Base-by-base conservation (phyloP, 2,888 invertebrate genomes). In the Listrodromus nycthemerus region DNA sequence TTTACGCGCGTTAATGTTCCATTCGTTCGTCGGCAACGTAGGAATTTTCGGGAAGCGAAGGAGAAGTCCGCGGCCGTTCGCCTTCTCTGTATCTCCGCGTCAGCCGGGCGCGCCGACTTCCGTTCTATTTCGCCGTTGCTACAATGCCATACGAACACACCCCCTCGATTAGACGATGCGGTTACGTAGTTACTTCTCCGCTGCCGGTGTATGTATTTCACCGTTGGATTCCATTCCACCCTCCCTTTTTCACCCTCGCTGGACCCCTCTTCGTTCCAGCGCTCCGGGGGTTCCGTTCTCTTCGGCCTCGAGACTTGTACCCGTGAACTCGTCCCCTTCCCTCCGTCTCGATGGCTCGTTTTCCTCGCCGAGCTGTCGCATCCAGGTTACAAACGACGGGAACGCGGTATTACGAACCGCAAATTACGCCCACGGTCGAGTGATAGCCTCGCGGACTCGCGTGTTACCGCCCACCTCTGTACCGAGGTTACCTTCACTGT, bases 341-440 rank as follows among this genome's bases (percentile, higher is more conserved):
- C 41, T 76, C 74, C 70, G 80, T 58, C 66, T 0, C 30, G 30
- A 0, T 6, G 69, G 69, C 58, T 76, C 67, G 30, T 58, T 33
- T 66, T 58, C 86, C 86, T 75, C 86, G 85, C 88, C 89, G 84
- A 87, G 86, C 89, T 90, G 89, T 90, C 88, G 88, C 88, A 87
- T 88, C 87, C 89, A 87, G 87, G 89, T 91, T 91, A 91, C 91
- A 91, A 91, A 91, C 90, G 89, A 90, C 88, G 86, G 86, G 85
- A 87, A 87, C 86, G 90, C 87, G 90, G 89, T 91, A 91, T 91
- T 91, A 90, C 90, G 88, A 90, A 87, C 91, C 90, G 89, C 91
- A 91, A 91, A 91, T 91, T 91, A 91, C 90, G 89, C 87, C 86
- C 85, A 80, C 80, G 70, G 71, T 81, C 86, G 82, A 83, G 84